Base-by-base conservation (phyloP, 1,140 invertebrate genomes). In the Plodia interpunctella region DNA sequence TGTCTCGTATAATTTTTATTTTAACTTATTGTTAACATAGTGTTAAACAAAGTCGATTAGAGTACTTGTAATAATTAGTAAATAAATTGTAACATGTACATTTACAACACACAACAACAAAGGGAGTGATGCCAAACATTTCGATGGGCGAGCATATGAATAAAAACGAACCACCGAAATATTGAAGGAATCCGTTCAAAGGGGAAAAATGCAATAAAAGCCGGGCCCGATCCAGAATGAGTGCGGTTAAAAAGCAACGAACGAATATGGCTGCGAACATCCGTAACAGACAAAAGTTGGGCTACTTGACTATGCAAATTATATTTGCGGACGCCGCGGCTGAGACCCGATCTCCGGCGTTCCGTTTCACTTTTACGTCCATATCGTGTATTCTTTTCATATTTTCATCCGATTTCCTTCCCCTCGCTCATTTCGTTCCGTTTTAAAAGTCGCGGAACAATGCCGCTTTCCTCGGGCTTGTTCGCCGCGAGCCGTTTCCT, bases 361-460 rank as follows among this genome's bases (percentile, higher is more conserved):
- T 83, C 69, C 83, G 75, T 89, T 89, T 87, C 84, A 82, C 75
- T 86, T 80, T 71, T 80, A 72, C 78, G 74, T 80, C 76, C 76
- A 83, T 79, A 86, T 74, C 76, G 77, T 86, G 84, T 87, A 87
- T 83, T 87, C 83, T 89, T 87, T 89, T 87, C 84, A 89, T 89
- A 87, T 89, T 89, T 87, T 89, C 87, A 89, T 89, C 84, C 83
- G 87, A 89, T 89, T 89, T 89, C 87, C 87, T 84, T 85, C 79
- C 87, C 87, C 87, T 87, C 75, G 72, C 75, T 82, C 83, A 81
- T 88, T 87, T 86, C 83, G 84, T 87, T 88, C 73, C 80, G 80
- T 87, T 88, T 82, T 87, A 78, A 88, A 87, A 88, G 80, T 85
- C 84, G 76, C 83, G 76, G 82, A 88, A 88, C 86, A 88, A 88